Conservation (phyloP, 2,113 vertebrate species). For the Ictalurus furcatus region DNA sequence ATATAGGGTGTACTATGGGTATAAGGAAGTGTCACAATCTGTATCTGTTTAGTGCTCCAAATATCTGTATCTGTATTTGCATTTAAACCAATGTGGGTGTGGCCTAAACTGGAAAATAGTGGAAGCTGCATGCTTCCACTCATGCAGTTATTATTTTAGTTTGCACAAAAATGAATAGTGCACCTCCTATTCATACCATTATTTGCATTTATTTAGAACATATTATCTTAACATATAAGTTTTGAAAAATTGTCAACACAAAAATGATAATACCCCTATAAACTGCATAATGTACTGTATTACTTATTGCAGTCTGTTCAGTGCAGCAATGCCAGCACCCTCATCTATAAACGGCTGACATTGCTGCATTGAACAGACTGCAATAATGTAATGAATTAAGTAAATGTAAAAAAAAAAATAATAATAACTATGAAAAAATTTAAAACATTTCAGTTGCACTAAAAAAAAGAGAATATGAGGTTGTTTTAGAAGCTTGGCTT, state of each 20-base stretch:
- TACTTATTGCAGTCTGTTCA: neutral
- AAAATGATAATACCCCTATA: neutral
- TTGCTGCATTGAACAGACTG: neutral
- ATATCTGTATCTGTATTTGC: too few relatives aligned
- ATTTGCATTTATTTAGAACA: neutral
- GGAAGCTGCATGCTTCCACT: too few relatives aligned
- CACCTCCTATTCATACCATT: neutral
- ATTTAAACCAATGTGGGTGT: too few relatives aligned
- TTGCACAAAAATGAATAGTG: too few relatives aligned
- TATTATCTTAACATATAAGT: neutral
- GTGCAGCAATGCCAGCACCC: neutral
- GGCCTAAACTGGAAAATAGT: too few relatives aligned
- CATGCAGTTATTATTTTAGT: too few relatives aligned
- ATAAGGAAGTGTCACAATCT: too few relatives aligned
- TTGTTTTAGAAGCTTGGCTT: neutral
- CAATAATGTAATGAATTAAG: neutral
- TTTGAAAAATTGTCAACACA: neutral
- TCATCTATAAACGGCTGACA: conserved; percentile 5
- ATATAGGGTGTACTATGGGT: too few relatives aligned
- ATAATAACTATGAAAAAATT: neutral
- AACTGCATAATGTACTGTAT: neutral
- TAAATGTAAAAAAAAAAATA: neutral
- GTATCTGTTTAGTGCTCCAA: too few relatives aligned
- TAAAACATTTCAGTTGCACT: neutral
- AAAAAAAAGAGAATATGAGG: neutral